Evolutionary conservation across 2,888 invertebrate species (phyloP).

Genomic region (Polietes domitor): DNA sequence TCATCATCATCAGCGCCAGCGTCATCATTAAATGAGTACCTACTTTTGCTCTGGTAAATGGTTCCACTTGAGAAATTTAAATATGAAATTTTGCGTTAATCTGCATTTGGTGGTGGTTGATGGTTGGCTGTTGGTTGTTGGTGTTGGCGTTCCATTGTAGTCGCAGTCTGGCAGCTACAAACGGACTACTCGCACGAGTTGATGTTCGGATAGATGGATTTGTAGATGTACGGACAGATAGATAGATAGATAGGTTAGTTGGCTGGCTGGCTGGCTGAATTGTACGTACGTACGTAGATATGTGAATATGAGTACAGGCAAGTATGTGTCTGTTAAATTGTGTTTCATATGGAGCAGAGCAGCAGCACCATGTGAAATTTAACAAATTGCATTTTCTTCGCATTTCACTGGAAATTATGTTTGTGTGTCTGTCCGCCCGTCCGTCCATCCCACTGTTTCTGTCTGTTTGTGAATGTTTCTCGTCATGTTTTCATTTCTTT

Average conservation of each 20-base stretch:
- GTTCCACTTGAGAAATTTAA: constrained; percentile 56
- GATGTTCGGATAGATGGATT: background rate
- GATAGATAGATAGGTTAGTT: constrained; percentile 30
- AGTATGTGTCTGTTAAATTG: background rate
- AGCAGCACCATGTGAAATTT: constrained; percentile 47
- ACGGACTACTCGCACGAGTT: background rate
- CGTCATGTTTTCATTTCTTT: constrained; percentile 24
- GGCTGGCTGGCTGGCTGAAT: constrained; percentile 26
- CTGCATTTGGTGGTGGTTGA: constrained; percentile 21
- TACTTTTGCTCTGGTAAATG: constrained; percentile 48
- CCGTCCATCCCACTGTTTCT: background rate
- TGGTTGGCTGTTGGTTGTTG: constrained; percentile 25
- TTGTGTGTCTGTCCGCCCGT: background rate
- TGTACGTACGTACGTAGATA: background rate
- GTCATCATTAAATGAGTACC: constrained; percentile 34
- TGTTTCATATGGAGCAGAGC: background rate
- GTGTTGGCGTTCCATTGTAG: background rate
- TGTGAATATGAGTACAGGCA: background rate
- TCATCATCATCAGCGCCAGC: constrained; percentile 29
- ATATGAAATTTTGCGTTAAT: constrained; percentile 36
- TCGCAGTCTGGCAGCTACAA: background rate
- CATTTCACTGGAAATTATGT: constrained; percentile 33
- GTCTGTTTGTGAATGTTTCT: constrained; percentile 32
- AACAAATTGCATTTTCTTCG: constrained; percentile 52
- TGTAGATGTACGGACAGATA: background rate